phyloP scores from a whole-genome alignment of 2,113 vertebrate genomes.

The Pedionomus torquatus region DNA sequence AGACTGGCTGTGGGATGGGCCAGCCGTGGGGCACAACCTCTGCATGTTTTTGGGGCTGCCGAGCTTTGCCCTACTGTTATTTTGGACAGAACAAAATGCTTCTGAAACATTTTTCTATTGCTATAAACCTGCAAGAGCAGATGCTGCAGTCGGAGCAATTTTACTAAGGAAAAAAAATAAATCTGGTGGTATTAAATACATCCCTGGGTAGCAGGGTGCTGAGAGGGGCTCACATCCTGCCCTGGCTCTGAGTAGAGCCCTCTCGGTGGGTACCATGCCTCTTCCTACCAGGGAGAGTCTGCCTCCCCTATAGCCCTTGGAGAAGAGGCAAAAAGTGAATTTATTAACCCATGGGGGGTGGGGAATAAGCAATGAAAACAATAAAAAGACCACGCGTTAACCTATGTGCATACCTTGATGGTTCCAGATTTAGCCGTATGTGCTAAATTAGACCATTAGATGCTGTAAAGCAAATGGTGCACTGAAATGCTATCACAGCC shows the following conservation, averaged over 20 bases:
- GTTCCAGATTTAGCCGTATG: not conserved
- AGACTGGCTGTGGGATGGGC: rapidly evolving
- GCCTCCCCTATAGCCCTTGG: not conserved
- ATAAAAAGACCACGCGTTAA: not conserved
- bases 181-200: not conserved
- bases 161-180: not conserved
- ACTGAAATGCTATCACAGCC: slow-evolving; percentile 32
- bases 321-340: not conserved
- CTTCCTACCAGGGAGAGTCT: not conserved
- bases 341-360: not conserved
- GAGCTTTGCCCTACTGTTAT: not conserved
- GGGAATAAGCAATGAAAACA: not conserved
- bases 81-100: not conserved
- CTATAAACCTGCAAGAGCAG: not conserved
- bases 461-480: slow-evolving; percentile 39
- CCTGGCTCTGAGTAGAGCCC: not conserved
- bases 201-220: not conserved
- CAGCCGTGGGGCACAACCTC: not conserved
- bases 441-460: slow-evolving; percentile 63
- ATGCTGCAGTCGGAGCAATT: not conserved
- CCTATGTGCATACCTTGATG: not conserved
- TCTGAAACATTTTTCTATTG: not conserved
- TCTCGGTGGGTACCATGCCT: too few relatives aligned
- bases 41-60: not conserved
- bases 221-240: not conserved